These are phyloP conservation scores for Theretra japonica DNA, from an alignment of 2,888 invertebrate species.

Conservation along the genomic window DNA sequence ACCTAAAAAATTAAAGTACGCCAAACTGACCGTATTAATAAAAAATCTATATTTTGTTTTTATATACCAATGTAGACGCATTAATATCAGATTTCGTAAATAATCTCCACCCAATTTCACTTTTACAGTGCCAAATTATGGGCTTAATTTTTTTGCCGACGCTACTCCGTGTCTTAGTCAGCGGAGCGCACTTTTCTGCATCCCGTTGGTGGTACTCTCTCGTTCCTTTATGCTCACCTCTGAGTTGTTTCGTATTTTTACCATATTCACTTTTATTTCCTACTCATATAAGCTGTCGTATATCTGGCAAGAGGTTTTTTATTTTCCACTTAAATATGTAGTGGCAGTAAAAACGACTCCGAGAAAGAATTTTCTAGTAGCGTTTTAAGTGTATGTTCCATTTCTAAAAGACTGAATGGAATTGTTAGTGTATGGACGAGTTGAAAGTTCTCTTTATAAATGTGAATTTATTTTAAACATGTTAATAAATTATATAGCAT, in stretches of 20 bases:
- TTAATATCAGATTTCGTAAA: too few relatives aligned
- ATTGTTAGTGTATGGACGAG: not conserved
- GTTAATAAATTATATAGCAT: not conserved
- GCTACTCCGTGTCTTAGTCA: not conserved
- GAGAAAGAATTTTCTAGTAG: slow-evolving; percentile 3
- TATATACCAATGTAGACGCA: too few relatives aligned
- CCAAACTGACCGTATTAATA: too few relatives aligned
- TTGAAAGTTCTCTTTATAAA: not conserved
- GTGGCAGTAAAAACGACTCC: not conserved
- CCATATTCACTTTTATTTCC: slow-evolving; percentile 28
- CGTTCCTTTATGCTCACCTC: slow-evolving; percentile 17
- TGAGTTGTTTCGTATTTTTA: slow-evolving; percentile 19
- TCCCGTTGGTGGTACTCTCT: slow-evolving; percentile 18
- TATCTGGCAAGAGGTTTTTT: slow-evolving; percentile 9
- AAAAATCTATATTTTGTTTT: too few relatives aligned
- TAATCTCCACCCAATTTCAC: too few relatives aligned
- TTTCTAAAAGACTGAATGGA: not conserved
- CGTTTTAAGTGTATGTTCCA: not conserved
- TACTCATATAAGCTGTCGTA: slow-evolving; percentile 3
- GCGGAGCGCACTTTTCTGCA: slow-evolving; percentile 26
- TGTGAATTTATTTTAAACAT: not conserved
- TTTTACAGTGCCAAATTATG: not conserved
- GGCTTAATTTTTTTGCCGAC: not conserved
- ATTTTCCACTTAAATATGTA: slow-evolving; percentile 30
- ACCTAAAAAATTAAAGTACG: too few relatives aligned